These are phyloP conservation scores for Bucco capensis DNA, from an alignment of 2,113 vertebrate genomes.

Conservation along the genomic window DNA sequence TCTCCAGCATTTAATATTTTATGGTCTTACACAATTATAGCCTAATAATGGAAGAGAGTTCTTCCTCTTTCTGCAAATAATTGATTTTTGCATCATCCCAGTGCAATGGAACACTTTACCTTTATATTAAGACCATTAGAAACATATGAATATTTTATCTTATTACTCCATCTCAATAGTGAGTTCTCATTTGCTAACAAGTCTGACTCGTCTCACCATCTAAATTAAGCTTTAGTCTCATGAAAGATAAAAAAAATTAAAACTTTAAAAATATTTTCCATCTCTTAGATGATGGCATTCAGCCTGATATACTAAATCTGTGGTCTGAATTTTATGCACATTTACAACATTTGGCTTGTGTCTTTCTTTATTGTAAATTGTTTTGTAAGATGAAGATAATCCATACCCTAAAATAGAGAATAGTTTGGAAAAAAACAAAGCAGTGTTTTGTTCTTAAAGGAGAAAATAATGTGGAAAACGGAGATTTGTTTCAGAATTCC, in stretches of 20 bases:
- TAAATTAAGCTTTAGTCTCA: background rate
- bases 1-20: background rate
- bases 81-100: background rate
- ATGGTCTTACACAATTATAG: background rate
- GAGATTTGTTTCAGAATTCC: background rate
- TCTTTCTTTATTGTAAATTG: background rate
- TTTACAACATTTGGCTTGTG: background rate
- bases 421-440: background rate
- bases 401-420: background rate
- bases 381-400: background rate
- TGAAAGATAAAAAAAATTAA: background rate
- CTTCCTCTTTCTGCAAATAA: background rate
- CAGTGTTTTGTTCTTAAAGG: background rate
- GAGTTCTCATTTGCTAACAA: background rate
- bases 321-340: background rate
- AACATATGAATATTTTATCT: constrained; percentile 19
- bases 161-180: background rate
- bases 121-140: background rate
- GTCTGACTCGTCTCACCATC: background rate
- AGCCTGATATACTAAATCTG: background rate
- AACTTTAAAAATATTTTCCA: background rate
- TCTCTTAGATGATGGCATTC: background rate
- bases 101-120: background rate
- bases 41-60: background rate
- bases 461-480: background rate